Base-by-base conservation (phyloP, 2,113 vertebrate species). In the Connochaetes taurinus region DNA sequence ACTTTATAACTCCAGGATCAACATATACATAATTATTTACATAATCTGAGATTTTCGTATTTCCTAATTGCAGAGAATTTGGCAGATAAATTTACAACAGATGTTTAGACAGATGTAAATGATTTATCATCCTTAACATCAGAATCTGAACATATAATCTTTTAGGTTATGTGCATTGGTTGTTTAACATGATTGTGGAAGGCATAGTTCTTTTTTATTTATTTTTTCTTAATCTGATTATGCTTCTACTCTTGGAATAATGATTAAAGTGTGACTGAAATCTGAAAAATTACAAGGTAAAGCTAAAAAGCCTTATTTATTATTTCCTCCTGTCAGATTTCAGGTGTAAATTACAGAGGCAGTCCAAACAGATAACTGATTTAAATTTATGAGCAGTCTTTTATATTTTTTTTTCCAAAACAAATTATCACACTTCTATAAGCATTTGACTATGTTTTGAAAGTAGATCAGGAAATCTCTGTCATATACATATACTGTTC, bases 61-160 rank as follows among this genome's bases (percentile, higher is more conserved):
- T 95, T 50, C 9, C 29, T 96, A 83, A 83, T 62, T 89, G 6
- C 11, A 67, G 64, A 97, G 17, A 96, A 90, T 96, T 96, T 90
- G 60, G 88, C 45, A 97, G 84, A 84, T 47, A 81, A 52, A 9
- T 67, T 16, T 87, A 64, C 6, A 97, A 36, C 78, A 97, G 64
- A 92, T 97, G 33, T 91, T 87, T 93, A 25, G 47, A 81, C 43
- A 98, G 57, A 97, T 90, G 40, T 31, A 33, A 45, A 11, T 15
- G 3, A 53, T 89, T 97, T 95, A 33, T 53, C 36, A 94, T 43
- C 16, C 31, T 80, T 64, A 58, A 90, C 57, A 55, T 45, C 52
- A 57, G 5, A 47, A 50, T 60, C 43, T 91, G 84, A 89, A 33
- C 31, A 91, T 10, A 19, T 76, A 58, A 80, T 43, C 7, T 84